Evolutionary conservation across 2,113 vertebrate species (phyloP), one percentile per base, ranked within the genome.

Genomic region (Chionomys nivalis): DNA sequence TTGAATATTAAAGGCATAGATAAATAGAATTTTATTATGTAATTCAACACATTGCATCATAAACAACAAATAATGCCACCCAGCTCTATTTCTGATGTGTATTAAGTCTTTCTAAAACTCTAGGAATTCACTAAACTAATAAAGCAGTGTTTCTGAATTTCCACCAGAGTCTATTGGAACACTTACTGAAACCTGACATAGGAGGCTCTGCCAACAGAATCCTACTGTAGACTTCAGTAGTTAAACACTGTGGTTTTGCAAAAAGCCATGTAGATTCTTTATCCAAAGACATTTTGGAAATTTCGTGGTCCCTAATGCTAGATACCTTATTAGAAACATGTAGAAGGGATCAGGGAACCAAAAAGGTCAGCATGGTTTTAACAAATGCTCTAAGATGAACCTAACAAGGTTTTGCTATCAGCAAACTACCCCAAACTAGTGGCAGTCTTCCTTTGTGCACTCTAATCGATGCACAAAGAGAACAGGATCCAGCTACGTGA

Each of bases 91-190:
- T 70, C 7, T 63, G 36, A 82, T 36, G 63, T 82, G 36, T 86
- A 55, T 39, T 86, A 61, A 86, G 85, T 93, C 28, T 33, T 90
- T 87, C 19, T 39, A 82, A 88, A 61, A 73, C 13, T 82, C 77
- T 87, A 63, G 14, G n/a, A 52, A 83, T 39, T 82, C 5, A 58
- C 23, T 83, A 73, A 85, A 61, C 28, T 47, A 65, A 31, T 26
- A 63, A 58, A 81, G n/a, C 26, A 85, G 23, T 75, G 4, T 55
- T 96, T 93, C 39, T 95, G 55, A 95, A 77, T 31, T 36, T 73
- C 7, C 47, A 68, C 26, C 12, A 31, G 17, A 47, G 87, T 68
- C 39, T 77, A 13, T 36, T 21, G 9, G 36, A 19, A 0, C 68
- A 26, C 73, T 87, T 61, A 7, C 87, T 70, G 44, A 93, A 96